These are phyloP conservation scores for Lasaia peninsularis DNA, from an alignment of 1,140 invertebrate species.

Conservation along the genomic window DNA sequence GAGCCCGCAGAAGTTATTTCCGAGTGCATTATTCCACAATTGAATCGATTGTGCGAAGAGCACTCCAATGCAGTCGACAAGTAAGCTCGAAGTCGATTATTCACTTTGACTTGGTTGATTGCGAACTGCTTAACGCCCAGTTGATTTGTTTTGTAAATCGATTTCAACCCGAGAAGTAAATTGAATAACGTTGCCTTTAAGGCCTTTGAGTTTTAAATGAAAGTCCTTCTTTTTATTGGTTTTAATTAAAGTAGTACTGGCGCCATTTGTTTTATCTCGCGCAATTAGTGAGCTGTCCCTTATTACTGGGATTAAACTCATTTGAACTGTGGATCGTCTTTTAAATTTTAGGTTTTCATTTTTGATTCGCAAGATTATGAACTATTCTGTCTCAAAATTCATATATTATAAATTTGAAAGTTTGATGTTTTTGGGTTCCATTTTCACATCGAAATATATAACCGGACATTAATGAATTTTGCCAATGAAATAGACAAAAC, in stretches of 20 bases:
- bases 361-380: too few relatives aligned
- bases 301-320: too few relatives aligned
- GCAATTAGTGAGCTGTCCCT: neutral
- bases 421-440: too few relatives aligned
- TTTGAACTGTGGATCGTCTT: too few relatives aligned
- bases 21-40: constrained; percentile 18
- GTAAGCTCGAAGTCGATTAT: constrained; percentile 13
- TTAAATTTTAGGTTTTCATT: too few relatives aligned
- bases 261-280: neutral
- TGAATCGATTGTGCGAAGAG: constrained; percentile 15
- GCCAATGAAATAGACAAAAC: too few relatives aligned
- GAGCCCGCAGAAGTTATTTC: constrained; percentile 19
- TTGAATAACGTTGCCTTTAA: constrained; percentile 6
- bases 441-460: too few relatives aligned
- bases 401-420: too few relatives aligned
- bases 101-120: constrained; percentile 13
- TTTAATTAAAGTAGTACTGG: neutral
- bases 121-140: constrained; percentile 2
- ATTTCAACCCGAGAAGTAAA: constrained; percentile 2
- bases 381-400: too few relatives aligned
- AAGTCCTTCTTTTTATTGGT: neutral
- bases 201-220: neutral
- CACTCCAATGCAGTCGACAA: constrained; percentile 15
- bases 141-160: constrained; percentile 11
- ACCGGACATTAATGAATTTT: too few relatives aligned